Evolutionary conservation across 2,888 invertebrate species (phyloP), one percentile per base, ranked within the genome.

Genomic region (Apantesis nais): DNA sequence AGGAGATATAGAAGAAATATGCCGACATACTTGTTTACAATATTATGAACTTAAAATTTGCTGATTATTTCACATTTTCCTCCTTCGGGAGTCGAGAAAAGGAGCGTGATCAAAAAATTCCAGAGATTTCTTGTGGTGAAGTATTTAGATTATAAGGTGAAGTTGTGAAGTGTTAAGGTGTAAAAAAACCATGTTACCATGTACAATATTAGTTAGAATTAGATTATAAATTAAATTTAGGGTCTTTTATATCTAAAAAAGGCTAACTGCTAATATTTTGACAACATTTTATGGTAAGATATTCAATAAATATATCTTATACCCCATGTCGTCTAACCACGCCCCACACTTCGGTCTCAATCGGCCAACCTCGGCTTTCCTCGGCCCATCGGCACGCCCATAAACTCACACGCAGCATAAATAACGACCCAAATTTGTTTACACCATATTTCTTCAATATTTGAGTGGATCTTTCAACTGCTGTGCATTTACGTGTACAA

Each of bases 381-480:
- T 72, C 68, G 68, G 68, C 39, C 39, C 34, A n/a, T 58, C 29
- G 71, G 62, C 67, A 68, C 72, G 72, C 72, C 72, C 72, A 72
- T 62, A 41, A 48, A 58, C 72, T 66, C 68, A 14, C 44, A 62
- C 72, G 72, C 72, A 68, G 25, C 64, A 48, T 71, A 71, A 67
- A 71, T 71, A 68, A 72, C 41, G 0, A 39, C 8, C 58, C 52
- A 60, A 67, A 55, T 62, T 60, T 68, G 62, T 72, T 68, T 72
- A 68, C 22, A 66, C 34, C 62, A 62, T 68, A 68, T 62, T 66
- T 68, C 41, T 72, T 72, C 16, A 68, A 55, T 62, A 72, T 72
- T 68, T 65, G 65, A 64, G 83, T 83, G 80, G 76, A 85, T 86
- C 88, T 74, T 41, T 88, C 86, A 74, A 73, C 87, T 77, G 69